Percentiles rank a stretch among this genome's conserved stretches.
Conservation (phyloP, 2,888 invertebrate species). For the Deroplatys truncata region DNA sequence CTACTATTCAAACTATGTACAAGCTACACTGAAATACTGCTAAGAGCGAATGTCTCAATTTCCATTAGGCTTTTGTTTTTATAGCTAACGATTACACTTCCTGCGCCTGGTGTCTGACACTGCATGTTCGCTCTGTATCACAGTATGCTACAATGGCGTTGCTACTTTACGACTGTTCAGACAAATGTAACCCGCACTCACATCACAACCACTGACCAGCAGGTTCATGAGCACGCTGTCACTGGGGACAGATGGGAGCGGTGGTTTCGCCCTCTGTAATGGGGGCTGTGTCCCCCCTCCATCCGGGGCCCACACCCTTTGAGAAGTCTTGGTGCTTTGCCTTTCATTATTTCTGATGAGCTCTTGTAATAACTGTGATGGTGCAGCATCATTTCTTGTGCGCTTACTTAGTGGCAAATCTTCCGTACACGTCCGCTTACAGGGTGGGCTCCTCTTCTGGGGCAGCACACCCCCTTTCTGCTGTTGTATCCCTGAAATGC, state of each 20-base stretch:
- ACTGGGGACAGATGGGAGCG: constrained; percentile 39
- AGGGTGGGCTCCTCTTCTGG: not conserved
- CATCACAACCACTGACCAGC: constrained; percentile 91
- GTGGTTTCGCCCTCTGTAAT: not conserved
- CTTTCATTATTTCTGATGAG: constrained; percentile 36
- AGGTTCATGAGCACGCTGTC: constrained; percentile 90
- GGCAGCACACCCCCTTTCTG: not conserved
- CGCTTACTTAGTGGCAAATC: not conserved
- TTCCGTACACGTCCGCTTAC: constrained; percentile 6
- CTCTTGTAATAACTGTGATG: constrained; percentile 45
- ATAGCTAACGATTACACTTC: not conserved
- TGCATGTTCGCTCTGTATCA: not conserved
- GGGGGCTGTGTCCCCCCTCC: constrained; percentile 18
- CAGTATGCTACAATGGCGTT: constrained; percentile 1
- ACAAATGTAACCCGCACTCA: constrained; percentile 87
- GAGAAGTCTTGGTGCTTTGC: not conserved
- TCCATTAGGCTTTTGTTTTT: no score
- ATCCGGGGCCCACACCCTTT: constrained; percentile 17
- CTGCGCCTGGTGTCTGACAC: not conserved
- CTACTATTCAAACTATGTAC: not conserved
- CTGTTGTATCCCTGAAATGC: not conserved
- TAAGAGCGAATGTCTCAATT: not conserved
- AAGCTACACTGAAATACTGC: not conserved
- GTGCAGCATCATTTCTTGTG: not conserved
- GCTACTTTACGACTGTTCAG: constrained; percentile 51